phyloP scores from a whole-genome alignment of 92 coral and sea anemone genomes.

The Meandrina meandrites region DNA sequence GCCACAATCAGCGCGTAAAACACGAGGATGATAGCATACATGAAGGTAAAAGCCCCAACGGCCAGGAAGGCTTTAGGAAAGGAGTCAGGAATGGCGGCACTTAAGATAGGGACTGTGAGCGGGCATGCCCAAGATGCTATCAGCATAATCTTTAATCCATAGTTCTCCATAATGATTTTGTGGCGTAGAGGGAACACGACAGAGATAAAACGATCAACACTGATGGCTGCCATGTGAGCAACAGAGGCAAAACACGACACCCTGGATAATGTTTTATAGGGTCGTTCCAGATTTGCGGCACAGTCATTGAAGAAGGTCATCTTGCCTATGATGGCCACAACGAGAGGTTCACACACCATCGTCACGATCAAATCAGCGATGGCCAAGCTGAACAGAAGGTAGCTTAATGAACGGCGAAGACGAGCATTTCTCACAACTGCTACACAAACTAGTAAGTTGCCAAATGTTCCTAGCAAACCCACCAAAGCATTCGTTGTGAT shows the following conservation, averaged over 20 bases:
- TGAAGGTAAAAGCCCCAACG: background rate
- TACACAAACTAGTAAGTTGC: slow-evolving; percentile 47
- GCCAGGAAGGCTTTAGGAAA: slow-evolving; percentile 9
- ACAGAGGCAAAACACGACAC: slow-evolving; percentile 43
- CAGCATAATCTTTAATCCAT: slow-evolving; percentile 27
- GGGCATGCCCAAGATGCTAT: slow-evolving; percentile 41
- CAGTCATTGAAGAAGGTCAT: slow-evolving; percentile 50
- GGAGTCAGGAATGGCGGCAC: background rate
- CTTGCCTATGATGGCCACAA: slow-evolving; percentile 2
- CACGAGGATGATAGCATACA: slow-evolving; percentile 1
- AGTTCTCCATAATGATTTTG: slow-evolving; percentile 30
- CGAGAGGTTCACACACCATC: slow-evolving; percentile 41
- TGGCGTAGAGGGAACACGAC: slow-evolving; percentile 43
- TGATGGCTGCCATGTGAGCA: slow-evolving; percentile 51
- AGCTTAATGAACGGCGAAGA: slow-evolving; percentile 47
- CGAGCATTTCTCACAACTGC: slow-evolving; percentile 33
- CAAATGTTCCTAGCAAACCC: slow-evolving; percentile 43
- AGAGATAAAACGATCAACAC: slow-evolving; percentile 52
- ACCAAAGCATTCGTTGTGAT: slow-evolving; percentile 28
- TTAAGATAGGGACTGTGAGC: background rate
- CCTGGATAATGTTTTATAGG: slow-evolving; percentile 26
- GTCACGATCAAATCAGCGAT: slow-evolving; percentile 61
- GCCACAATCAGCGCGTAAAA: slow-evolving; percentile 2
- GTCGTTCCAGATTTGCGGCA: slow-evolving; percentile 23
- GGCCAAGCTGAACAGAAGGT: slow-evolving; percentile 46